Percentiles rank a stretch among this genome's conserved stretches.
These are phyloP conservation scores for Petromus typicus DNA, from an alignment of 2,113 vertebrate genomes.

Conservation along the genomic window DNA sequence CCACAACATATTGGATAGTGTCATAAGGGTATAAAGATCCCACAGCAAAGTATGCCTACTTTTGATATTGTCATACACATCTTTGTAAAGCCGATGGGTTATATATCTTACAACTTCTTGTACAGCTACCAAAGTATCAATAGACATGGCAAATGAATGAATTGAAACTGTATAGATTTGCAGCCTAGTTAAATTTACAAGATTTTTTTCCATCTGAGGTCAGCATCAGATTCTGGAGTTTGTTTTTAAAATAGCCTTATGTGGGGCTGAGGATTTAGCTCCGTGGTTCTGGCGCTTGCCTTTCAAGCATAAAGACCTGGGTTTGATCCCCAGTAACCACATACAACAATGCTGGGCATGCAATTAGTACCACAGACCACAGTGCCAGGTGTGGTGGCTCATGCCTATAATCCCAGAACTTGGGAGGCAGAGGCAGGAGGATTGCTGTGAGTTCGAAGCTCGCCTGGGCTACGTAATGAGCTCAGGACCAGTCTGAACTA, in stretches of 20 bases:
- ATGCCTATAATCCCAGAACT: too few species aligned
- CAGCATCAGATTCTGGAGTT: constrained; percentile 42
- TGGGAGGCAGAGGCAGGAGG: too few species aligned
- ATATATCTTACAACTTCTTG: not conserved
- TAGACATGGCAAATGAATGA: constrained; percentile 37
- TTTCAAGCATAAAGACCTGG: too few species aligned
- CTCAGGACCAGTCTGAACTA: too few species aligned
- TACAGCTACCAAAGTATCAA: not conserved
- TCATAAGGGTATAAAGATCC: constrained; percentile 74
- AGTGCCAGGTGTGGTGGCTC: too few species aligned
- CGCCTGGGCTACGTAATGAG: too few species aligned
- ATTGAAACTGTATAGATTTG: constrained; percentile 53
- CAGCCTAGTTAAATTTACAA: not conserved
- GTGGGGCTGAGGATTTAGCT: too few species aligned
- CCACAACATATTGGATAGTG: constrained; percentile 84
- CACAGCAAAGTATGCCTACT: constrained; percentile 63
- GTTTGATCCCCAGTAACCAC: too few species aligned
- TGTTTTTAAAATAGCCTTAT: constrained; percentile 39
- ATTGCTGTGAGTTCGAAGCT: too few species aligned
- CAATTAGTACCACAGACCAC: too few species aligned
- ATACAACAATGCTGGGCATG: too few species aligned
- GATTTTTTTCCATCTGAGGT: not conserved
- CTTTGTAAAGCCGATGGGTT: constrained; percentile 66
- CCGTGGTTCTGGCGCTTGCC: too few species aligned
- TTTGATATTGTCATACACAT: not conserved